Evolutionary conservation across 2,888 invertebrate genomes (phyloP).

Genomic region (Melinopterus prodromus): DNA sequence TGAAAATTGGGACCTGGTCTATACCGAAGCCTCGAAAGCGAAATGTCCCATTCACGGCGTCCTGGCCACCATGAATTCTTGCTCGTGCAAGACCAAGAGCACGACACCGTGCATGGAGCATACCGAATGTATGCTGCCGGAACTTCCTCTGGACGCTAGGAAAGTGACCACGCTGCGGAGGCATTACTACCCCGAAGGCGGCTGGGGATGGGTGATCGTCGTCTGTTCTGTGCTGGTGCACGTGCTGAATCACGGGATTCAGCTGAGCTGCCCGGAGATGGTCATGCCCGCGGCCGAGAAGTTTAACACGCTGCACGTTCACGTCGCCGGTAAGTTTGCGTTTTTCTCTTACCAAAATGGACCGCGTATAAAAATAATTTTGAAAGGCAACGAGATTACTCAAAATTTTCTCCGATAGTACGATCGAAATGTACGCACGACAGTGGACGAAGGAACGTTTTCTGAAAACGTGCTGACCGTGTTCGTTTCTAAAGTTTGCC

Average conservation of each 20-base stretch:
- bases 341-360: too few species aligned
- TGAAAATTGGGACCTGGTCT: conserved; percentile 58
- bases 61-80: conserved; percentile 30
- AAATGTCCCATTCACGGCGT: conserved; percentile 30
- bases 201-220: conserved; percentile 86
- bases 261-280: conserved; percentile 71
- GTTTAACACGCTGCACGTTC: conserved; percentile 68
- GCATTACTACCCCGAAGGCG: conserved; percentile 87
- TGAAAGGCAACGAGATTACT: not conserved
- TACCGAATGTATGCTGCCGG: conserved; percentile 48
- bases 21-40: conserved; percentile 48
- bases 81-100: conserved; percentile 35
- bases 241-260: conserved; percentile 77
- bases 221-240: conserved; percentile 77
- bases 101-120: conserved; percentile 44
- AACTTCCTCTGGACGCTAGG: conserved; percentile 56
- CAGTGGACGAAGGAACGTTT: not conserved
- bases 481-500: not conserved
- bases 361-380: not conserved
- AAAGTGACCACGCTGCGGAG: conserved; percentile 63
- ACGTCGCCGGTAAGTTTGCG: conserved; percentile 70
- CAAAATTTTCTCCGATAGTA: not conserved
- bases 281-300: conserved; percentile 67
- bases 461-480: not conserved
- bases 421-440: too few species aligned